phyloP scores from a whole-genome alignment of 2,797 vertebrate genomes.

The Hybognathus amarus region DNA sequence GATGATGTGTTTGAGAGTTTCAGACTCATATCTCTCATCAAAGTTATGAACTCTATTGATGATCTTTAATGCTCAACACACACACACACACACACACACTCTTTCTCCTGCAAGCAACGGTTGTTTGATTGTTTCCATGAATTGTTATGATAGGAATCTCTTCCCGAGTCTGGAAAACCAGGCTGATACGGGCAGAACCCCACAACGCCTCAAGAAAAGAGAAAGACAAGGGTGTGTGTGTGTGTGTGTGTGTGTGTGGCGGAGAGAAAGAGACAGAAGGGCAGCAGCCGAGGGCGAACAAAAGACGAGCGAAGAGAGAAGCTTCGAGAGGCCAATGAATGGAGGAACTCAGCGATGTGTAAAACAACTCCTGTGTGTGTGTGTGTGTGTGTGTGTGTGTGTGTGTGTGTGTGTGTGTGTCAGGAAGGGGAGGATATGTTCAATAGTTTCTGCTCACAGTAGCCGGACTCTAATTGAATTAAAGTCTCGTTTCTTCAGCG shows the following conservation, averaged over 20 bases:
- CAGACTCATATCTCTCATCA: no score
- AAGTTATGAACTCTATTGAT: no score
- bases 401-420: constrained; percentile 80
- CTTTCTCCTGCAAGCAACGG: no score
- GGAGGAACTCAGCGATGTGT: constrained; percentile 95
- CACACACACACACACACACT: background rate
- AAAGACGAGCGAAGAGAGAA: constrained; percentile 89
- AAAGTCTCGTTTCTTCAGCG: constrained; percentile 96
- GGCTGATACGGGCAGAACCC: background rate
- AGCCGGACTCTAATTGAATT: constrained; percentile 98
- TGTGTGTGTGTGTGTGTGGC: constrained; percentile 27
- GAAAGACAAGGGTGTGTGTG: background rate
- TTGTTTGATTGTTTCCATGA: background rate
- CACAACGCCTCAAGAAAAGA: background rate
- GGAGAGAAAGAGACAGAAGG: constrained; percentile 89
- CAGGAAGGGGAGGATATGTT: constrained; percentile 80
- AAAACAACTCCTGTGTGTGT: constrained; percentile 87
- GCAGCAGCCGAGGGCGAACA: constrained; percentile 91
- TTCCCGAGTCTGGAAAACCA: no score
- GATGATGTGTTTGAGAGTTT: background rate
- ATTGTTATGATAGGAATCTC: constrained; percentile 3
- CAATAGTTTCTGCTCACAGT: constrained; percentile 90
- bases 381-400: constrained; percentile 69
- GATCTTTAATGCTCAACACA: background rate
- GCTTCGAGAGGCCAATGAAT: constrained; percentile 88